Evolutionary conservation across 2,797 vertebrate genomes (phyloP), one percentile per base, ranked within the genome.

Genomic region (Sebastes jordani): DNA sequence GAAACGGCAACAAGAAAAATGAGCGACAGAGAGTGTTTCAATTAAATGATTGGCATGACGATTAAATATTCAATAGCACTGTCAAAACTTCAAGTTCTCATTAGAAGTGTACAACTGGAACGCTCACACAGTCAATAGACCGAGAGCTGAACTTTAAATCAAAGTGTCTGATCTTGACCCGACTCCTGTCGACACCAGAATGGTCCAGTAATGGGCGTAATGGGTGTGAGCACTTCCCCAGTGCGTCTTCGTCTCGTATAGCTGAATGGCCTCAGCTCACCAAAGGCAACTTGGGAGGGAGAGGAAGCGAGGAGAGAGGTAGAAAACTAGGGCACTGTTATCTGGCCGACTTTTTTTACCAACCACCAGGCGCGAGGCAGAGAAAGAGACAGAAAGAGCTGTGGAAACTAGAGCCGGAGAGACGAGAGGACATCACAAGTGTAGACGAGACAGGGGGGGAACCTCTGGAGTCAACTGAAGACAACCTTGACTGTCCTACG

Each of bases 271-370:
- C 74, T 75, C 60, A 72, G 58, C 76, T 78, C 72, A 71, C 80
- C 78, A 86, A 83, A 80, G 77, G 82, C 88, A 42, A 84, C 85
- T 55, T 59, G 86, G 85, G 92, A 92, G 92, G 86, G 91, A 92
- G 92, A 91, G 92, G 71, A 89, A 80, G 87, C 89, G 90, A 86
- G 73, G 84, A 92, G 89, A 69, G 89, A 90, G 87, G 83, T 82
- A 91, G 93, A 93, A 94, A 96, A 92, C 87, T 96, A 95, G 96
- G 95, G 92, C 95, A 94, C 92, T 91, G 91, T 94, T 95, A 95
- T 95, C 94, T 96, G 95, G 89, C 93, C 95, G 90, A 92, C 14
- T 46, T 46, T 82, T 91, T 46, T 93, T 83, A 27, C 91, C 83
- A 81, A 91, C 80, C 92, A 86, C 71, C 79, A 92, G 90, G 86